A percentile compares a stretch with the other conserved stretches of the same genome.
These are phyloP conservation scores for Calephelis virginiensis DNA, from an alignment of 1,140 invertebrate genomes.

Conservation along the genomic window DNA sequence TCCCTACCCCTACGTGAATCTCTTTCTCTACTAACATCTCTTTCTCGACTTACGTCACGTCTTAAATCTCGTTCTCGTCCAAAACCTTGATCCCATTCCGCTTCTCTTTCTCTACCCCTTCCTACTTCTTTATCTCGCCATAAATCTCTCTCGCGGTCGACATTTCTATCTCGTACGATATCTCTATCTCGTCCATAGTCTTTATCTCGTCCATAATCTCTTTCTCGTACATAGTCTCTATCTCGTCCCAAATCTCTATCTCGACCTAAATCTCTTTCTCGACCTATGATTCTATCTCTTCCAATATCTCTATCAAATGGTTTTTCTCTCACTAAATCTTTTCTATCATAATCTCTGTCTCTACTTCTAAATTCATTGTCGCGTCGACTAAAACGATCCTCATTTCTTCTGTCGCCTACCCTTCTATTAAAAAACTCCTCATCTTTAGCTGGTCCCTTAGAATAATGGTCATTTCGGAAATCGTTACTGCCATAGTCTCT, in stretches of 20 bases:
- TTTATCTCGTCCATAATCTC: slow-evolving; percentile 39
- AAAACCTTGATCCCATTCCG: slow-evolving; percentile 6
- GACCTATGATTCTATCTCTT: background rate
- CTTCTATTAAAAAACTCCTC: slow-evolving; percentile 46
- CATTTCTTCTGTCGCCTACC: slow-evolving; percentile 54
- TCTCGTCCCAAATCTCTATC: slow-evolving; percentile 17
- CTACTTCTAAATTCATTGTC: slow-evolving; percentile 49
- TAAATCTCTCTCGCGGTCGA: slow-evolving; percentile 41
- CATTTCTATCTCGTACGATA: slow-evolving; percentile 34
- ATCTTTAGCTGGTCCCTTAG: slow-evolving; percentile 31
- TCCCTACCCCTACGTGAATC: slow-evolving; percentile 24
- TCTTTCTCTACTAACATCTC: slow-evolving; percentile 22
- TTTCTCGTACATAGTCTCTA: slow-evolving; percentile 30
- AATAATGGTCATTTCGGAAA: slow-evolving; percentile 40
- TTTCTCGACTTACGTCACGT: slow-evolving; percentile 24
- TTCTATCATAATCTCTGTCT: slow-evolving; percentile 36
- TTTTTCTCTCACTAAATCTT: background rate
- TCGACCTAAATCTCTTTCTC: background rate
- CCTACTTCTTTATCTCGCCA: slow-evolving; percentile 39
- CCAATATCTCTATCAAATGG: background rate
- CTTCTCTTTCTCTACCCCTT: slow-evolving; percentile 16
- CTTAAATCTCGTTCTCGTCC: slow-evolving; percentile 21
- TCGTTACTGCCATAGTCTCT: slow-evolving; percentile 37
- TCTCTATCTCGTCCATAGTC: slow-evolving; percentile 27
- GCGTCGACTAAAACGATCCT: slow-evolving; percentile 52